Evolutionary conservation across 1,140 invertebrate species (phyloP).

Genomic region (Tetramorium parvispinum): DNA sequence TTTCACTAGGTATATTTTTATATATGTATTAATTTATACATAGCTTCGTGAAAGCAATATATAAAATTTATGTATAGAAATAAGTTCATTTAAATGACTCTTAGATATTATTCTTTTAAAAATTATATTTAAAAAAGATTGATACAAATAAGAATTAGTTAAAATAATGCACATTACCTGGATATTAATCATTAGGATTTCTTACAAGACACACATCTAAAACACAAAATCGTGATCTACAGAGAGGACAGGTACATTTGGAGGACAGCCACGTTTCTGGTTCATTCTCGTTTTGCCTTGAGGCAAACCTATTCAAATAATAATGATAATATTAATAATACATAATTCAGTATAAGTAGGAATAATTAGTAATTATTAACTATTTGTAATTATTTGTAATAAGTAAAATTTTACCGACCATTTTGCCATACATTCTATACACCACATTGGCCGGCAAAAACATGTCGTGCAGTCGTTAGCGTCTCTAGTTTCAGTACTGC

Average conservation of each 20-base stretch:
- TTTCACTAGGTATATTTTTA: too few species aligned
- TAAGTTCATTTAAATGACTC: not conserved
- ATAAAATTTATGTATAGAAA: not conserved
- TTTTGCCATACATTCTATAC: slow-evolving; percentile 93
- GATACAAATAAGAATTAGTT: not conserved
- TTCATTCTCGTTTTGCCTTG: slow-evolving; percentile 91
- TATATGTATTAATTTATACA: not conserved
- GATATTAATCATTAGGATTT: slow-evolving; percentile 19
- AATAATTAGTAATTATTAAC: slow-evolving; percentile 18
- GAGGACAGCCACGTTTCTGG: slow-evolving; percentile 93
- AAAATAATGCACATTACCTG: not conserved
- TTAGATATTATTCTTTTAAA: not conserved
- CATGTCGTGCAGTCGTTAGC: slow-evolving; percentile 87
- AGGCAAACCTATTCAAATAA: slow-evolving; percentile 88
- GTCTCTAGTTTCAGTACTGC: slow-evolving; percentile 78
- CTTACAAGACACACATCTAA: slow-evolving; percentile 89
- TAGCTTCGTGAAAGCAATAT: not conserved
- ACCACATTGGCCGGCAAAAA: slow-evolving; percentile 95
- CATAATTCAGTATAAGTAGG: slow-evolving; percentile 2
- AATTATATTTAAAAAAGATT: not conserved
- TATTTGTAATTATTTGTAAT: not conserved
- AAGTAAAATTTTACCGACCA: slow-evolving; percentile 87
- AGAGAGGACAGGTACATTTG: slow-evolving; percentile 96
- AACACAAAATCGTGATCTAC: slow-evolving; percentile 94
- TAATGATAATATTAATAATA: slow-evolving; percentile 30